Evolutionary conservation across 2,797 vertebrate species (phyloP), one percentile per base, ranked within the genome.

Genomic region (Sus cebifrons): DNA sequence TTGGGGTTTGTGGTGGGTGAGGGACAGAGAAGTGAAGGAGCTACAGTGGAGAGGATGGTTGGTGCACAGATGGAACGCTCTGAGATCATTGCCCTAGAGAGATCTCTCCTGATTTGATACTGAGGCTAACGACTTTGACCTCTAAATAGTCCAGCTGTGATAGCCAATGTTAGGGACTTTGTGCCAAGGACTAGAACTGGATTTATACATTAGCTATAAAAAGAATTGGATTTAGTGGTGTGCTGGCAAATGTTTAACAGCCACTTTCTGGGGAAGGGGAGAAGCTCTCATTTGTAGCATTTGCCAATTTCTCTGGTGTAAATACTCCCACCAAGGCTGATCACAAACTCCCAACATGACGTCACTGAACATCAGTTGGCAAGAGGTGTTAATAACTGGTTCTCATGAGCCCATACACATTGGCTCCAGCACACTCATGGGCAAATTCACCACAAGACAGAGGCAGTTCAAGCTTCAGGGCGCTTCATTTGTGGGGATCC

Each of bases 211-310:
- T 21, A 15, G 32, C 49, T 25, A 14, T 65, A 29, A 32, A 6
- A 71, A 58, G 78, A 75, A 68, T 54, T 25, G 32, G 36, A 82
- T 71, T 94, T 52, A 56, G 54, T 52, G 58, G 14, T 27, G 2
- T 83, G 5, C 52, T 91, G 60, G 32, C 10, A 73, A 93, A 84
- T 82, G n/a, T 75, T 94, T 73, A 86, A 67, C 52, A 86, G 62
- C 15, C 2, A 20, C 21, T 65, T 84, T 73, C 70, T 60, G 6
- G 54, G 15, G 49, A 6, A 6, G 13, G 7, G 49, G 29, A 11
- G 14, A 78, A 92, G 58, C 70, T 49, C 13, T 44, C 16, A 49
- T 71, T 12, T 27, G 58, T 78, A 62, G 32, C 23, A 18, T 32
- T 82, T 73, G n/a, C 68, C 62, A 6, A 11, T 44, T 83, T 79